Conservation (phyloP, 2,113 vertebrate genomes). For the Grammomys surdaster region DNA sequence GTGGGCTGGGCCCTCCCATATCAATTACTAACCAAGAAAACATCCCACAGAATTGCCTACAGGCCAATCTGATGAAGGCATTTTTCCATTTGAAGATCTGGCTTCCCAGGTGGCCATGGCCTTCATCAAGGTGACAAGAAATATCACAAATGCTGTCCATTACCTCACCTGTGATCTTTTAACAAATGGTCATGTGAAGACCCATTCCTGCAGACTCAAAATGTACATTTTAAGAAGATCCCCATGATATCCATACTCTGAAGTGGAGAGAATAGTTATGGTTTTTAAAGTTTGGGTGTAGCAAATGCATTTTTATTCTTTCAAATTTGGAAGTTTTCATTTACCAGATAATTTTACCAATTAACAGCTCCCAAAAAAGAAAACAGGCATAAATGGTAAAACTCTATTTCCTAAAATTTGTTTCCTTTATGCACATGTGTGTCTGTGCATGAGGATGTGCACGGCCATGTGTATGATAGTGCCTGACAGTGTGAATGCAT, state of each 20-base stretch:
- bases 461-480: too few relatives aligned
- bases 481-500: background rate
- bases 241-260: background rate
- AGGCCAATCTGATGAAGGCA: background rate
- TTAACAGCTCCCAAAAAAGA: background rate
- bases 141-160: background rate
- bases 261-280: background rate
- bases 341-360: background rate
- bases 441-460: background rate
- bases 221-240: slow-evolving; percentile 20
- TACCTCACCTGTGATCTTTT: background rate
- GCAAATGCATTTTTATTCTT: background rate
- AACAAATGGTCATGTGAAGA: background rate
- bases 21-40: background rate
- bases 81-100: background rate
- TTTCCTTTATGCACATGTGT: background rate
- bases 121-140: background rate
- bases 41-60: background rate
- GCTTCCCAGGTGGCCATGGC: background rate
- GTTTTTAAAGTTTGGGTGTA: background rate
- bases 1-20: too few relatives aligned
- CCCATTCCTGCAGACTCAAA: background rate
- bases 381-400: background rate
- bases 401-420: background rate
- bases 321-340: slow-evolving; percentile 6